These are phyloP conservation scores for Lithophane socia DNA, from an alignment of 2,888 invertebrate genomes.

Conservation along the genomic window DNA sequence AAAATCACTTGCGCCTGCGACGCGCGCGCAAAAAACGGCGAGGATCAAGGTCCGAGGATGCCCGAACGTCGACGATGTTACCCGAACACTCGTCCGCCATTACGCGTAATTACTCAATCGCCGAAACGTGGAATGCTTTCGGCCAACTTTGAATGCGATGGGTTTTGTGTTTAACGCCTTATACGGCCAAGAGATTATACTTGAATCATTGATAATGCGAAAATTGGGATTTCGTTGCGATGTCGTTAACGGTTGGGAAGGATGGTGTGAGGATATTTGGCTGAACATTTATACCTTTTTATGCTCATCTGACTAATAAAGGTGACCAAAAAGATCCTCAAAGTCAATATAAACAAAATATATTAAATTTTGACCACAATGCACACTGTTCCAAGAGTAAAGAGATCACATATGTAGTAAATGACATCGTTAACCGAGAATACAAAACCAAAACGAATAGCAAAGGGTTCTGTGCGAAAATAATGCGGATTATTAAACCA, in stretches of 20 bases:
- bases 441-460: neutral
- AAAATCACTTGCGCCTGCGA: conserved; percentile 79
- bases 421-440: conserved; percentile 12
- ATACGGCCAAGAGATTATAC: conserved; percentile 64
- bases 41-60: conserved; percentile 75
- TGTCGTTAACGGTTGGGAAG: conserved; percentile 51
- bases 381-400: neutral
- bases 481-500: conserved; percentile 9
- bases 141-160: conserved; percentile 65
- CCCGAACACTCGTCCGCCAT: conserved; percentile 73
- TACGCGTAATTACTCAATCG: conserved; percentile 84
- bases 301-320: conserved; percentile 52
- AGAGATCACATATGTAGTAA: conserved; percentile 9
- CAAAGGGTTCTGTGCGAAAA: neutral
- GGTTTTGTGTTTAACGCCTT: conserved; percentile 68
- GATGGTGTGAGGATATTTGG: conserved; percentile 54
- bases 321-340: conserved; percentile 15
- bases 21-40: conserved; percentile 76
- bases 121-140: conserved; percentile 76
- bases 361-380: conserved; percentile 1
- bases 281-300: conserved; percentile 52
- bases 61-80: conserved; percentile 75
- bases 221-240: conserved; percentile 63
- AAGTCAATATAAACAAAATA: conserved; percentile 31
- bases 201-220: conserved; percentile 70